phyloP scores from a whole-genome alignment of 2,888 invertebrate species.

The Gonocerus acuteangulatus region DNA sequence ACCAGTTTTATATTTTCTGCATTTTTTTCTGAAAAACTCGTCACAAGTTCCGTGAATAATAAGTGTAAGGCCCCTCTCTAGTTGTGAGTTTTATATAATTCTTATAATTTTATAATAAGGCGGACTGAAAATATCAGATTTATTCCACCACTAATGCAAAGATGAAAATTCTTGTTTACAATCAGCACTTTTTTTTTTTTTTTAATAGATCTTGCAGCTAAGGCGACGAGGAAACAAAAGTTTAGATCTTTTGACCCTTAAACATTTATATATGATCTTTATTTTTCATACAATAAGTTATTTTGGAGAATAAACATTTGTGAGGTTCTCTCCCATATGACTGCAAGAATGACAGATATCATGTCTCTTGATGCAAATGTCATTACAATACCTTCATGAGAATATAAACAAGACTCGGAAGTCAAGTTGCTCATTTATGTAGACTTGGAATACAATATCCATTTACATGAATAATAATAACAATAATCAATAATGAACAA shows the following conservation, averaged over 20 bases:
- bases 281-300: constrained; percentile 5
- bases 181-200: constrained; percentile 3
- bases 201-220: constrained; percentile 14
- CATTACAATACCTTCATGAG: not conserved
- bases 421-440: constrained; percentile 8
- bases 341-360: not conserved
- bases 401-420: constrained; percentile 3
- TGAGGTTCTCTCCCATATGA: constrained; percentile 9
- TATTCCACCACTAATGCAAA: constrained; percentile 6
- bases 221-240: constrained; percentile 8
- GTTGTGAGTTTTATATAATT: constrained; percentile 11
- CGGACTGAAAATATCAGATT: not conserved
- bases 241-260: not conserved
- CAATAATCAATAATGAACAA: constrained; percentile 13
- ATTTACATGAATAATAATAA: constrained; percentile 20
- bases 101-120: constrained; percentile 1
- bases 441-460: not conserved
- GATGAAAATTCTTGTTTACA: not conserved
- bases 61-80: constrained; percentile 20
- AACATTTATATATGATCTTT: constrained; percentile 3
- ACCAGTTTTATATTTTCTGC: not conserved
- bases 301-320: constrained; percentile 14
- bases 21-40: constrained; percentile 9
- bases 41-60: constrained; percentile 18
- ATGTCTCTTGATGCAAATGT: constrained; percentile 4